These are phyloP conservation scores for Sthenelais limicola DNA, from an alignment of 2,888 invertebrate species.

Conservation along the genomic window DNA sequence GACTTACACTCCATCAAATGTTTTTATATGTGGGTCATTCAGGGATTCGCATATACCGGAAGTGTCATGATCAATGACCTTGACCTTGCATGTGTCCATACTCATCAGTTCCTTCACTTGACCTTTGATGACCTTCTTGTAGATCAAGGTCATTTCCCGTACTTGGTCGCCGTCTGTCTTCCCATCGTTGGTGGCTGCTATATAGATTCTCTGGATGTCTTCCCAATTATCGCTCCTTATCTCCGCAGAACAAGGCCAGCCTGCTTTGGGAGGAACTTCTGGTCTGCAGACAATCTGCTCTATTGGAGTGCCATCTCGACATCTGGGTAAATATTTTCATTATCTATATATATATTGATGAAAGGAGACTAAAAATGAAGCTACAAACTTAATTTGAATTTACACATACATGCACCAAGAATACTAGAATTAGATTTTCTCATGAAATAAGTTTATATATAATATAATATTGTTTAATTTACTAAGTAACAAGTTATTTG, in stretches of 20 bases:
- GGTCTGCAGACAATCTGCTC: conserved; percentile 10
- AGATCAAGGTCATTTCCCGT: neutral
- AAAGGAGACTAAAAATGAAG: no score
- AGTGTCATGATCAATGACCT: conserved; percentile 21
- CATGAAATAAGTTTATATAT: no score
- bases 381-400: no score
- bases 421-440: no score
- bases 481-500: no score
- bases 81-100: neutral
- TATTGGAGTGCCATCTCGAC: conserved; percentile 1
- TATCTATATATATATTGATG: no score
- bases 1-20: conserved; percentile 30
- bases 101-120: conserved; percentile 15
- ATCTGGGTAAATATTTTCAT: no score
- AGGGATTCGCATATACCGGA: neutral
- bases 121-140: conserved; percentile 35
- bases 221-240: conserved; percentile 12
- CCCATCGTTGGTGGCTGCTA: conserved; percentile 24
- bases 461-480: no score
- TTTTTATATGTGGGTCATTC: conserved; percentile 32
- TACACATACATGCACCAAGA: no score
- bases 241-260: conserved; percentile 7
- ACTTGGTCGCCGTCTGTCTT: conserved; percentile 16
- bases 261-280: neutral
- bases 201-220: neutral